A percentile compares a stretch with the other conserved stretches of the same genome.
Conservation (phyloP, 1,140 invertebrate species). For the Drosophila kohkoa region DNA sequence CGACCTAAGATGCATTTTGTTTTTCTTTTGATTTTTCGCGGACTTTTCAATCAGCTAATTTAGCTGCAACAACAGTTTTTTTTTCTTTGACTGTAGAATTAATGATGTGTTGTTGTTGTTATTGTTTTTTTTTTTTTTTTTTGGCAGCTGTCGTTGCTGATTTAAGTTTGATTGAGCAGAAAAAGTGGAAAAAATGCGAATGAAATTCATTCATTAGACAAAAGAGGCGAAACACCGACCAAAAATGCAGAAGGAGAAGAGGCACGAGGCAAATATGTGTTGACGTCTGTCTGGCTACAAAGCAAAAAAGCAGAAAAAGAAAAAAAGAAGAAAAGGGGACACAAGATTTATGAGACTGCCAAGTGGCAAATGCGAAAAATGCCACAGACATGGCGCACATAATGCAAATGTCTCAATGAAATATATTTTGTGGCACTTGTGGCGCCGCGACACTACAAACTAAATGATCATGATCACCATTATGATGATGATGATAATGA, state of each 20-base stretch:
- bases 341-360: constrained; percentile 55
- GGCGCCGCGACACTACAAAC: constrained; percentile 33
- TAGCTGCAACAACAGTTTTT: constrained; percentile 1
- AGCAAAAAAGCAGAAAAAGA: not conserved
- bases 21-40: constrained; percentile 9
- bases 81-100: not conserved
- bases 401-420: constrained; percentile 73
- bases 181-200: constrained; percentile 11
- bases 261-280: constrained; percentile 13
- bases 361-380: constrained; percentile 45
- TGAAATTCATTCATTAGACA: constrained; percentile 40
- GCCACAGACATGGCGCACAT: constrained; percentile 22
- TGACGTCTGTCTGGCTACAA: constrained; percentile 27
- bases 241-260: not conserved
- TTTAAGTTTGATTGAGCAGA: constrained; percentile 36
- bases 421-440: constrained; percentile 64
- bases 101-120: not conserved
- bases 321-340: not conserved
- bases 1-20: not conserved
- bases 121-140: not conserved
- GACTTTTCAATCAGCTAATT: constrained; percentile 57
- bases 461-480: constrained; percentile 3
- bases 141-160: constrained; percentile 31
- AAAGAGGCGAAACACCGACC: not conserved
- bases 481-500: not conserved